Percentiles rank a stretch among this genome's conserved stretches.
Evolutionary conservation across 2,113 vertebrate genomes (phyloP).

Genomic region (Scomber scombrus): DNA sequence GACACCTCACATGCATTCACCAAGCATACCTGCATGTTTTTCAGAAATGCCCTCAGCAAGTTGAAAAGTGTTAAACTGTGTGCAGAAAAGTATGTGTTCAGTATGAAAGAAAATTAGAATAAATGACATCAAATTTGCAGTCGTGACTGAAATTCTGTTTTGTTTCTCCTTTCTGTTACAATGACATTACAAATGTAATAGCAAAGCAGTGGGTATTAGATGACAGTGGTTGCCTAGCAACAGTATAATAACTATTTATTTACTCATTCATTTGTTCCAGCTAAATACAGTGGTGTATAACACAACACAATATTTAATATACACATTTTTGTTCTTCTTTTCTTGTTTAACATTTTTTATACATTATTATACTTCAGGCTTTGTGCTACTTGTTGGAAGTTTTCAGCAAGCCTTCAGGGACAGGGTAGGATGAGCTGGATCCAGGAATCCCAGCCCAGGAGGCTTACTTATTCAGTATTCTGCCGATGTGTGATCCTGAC

Average conservation of each 20-base stretch:
- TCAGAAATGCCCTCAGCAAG: slow-evolving; percentile 32
- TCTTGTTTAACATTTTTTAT: background rate
- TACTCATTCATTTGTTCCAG: too few relatives aligned
- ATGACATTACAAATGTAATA: slow-evolving; percentile 44
- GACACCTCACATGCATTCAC: slow-evolving; percentile 40
- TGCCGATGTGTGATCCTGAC: slow-evolving; percentile 79
- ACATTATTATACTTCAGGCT: background rate
- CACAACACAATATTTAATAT: background rate
- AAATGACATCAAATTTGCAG: slow-evolving; percentile 21
- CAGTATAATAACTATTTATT: slow-evolving; percentile 5
- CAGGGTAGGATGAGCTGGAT: slow-evolving; percentile 51
- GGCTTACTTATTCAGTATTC: slow-evolving; percentile 79
- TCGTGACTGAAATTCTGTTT: slow-evolving; percentile 29
- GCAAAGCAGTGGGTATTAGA: slow-evolving; percentile 43
- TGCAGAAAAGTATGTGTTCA: slow-evolving; percentile 1
- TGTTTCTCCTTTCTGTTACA: slow-evolving; percentile 23
- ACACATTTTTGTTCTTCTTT: background rate
- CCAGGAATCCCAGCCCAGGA: slow-evolving; percentile 61
- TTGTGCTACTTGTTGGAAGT: slow-evolving; percentile 24
- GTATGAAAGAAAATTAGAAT: background rate
- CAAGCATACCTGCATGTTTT: slow-evolving; percentile 39
- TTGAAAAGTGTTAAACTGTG: slow-evolving; percentile 32
- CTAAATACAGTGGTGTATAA: too few relatives aligned
- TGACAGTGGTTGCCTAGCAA: slow-evolving; percentile 62
- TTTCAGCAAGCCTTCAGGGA: slow-evolving; percentile 13